Conservation (phyloP, 2,888 invertebrate genomes). For the Drosophila subsilvestris region DNA sequence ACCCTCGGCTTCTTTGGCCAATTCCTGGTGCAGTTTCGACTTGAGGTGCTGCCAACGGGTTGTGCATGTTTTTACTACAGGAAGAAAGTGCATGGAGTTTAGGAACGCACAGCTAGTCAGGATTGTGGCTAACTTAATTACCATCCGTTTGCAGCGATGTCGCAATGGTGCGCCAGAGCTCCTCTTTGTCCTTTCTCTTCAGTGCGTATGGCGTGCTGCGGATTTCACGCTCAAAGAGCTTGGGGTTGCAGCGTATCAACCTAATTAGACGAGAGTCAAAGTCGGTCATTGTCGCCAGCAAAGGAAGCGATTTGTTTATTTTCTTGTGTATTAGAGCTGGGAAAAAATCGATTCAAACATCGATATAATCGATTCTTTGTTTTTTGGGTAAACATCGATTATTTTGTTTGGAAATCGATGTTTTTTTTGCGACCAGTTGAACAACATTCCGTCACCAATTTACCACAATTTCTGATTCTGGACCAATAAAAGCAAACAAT, state of each 20-base stretch:
- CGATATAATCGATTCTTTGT: too few species aligned
- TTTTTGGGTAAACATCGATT: too few species aligned
- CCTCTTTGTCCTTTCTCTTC: constrained; percentile 64
- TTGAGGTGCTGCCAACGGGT: constrained; percentile 73
- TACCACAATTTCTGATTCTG: too few species aligned
- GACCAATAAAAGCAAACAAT: too few species aligned
- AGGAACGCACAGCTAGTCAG: neutral
- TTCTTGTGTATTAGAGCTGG: too few species aligned
- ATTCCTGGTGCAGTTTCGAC: constrained; percentile 67
- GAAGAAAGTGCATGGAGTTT: neutral
- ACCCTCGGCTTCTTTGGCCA: constrained; percentile 48
- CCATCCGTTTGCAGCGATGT: constrained; percentile 72
- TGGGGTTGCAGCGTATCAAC: constrained; percentile 74
- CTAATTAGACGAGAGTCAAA: constrained; percentile 73
- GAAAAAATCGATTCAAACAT: too few species aligned
- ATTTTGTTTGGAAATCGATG: too few species aligned
- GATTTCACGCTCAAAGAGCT: constrained; percentile 64
- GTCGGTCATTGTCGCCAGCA: constrained; percentile 36
- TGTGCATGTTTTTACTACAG: constrained; percentile 68
- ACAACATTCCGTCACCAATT: too few species aligned
- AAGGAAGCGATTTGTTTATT: neutral
- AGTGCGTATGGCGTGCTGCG: constrained; percentile 70
- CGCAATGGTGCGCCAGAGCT: constrained; percentile 78
- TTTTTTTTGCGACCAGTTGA: too few species aligned
- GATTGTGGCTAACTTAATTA: constrained; percentile 43